Percentiles rank a stretch among this genome's conserved stretches.
Conservation (phyloP, 2,797 vertebrate species). For the Argentina silus region DNA sequence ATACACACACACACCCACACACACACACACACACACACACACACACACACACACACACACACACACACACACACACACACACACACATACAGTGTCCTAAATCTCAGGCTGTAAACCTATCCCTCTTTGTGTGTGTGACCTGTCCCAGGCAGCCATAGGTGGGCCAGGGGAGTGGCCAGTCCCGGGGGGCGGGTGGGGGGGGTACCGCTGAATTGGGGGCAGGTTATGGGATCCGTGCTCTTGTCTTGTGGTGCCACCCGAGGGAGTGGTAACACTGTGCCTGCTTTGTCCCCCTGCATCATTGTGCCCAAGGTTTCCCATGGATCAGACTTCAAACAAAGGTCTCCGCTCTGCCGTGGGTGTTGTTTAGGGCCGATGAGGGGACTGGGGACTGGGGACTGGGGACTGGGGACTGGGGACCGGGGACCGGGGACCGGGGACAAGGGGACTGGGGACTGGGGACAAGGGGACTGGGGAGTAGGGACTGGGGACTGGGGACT, state of each 20-base stretch:
- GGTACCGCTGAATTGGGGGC: conserved; percentile 77
- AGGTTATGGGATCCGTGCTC: conserved; percentile 77
- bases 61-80: background rate
- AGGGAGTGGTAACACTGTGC: conserved; percentile 77
- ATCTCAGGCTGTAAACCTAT: conserved; percentile 11
- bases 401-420: no score
- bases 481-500: conserved; percentile 26
- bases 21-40: conserved; percentile 17
- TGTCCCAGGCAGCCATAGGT: conserved; percentile 32
- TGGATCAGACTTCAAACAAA: conserved; percentile 79
- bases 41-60: background rate
- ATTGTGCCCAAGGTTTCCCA: conserved; percentile 81
- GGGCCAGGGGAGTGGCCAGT: conserved; percentile 62
- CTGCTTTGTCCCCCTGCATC: conserved; percentile 76
- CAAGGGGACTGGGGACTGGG: no score
- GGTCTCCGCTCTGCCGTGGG: conserved; percentile 69
- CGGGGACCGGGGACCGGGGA: no score
- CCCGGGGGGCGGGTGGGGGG: conserved; percentile 46
- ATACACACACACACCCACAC: background rate
- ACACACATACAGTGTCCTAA: conserved; percentile 30
- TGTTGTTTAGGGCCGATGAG: conserved; percentile 62
- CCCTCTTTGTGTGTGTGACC: conserved; percentile 44
- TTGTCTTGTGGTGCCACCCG: conserved; percentile 69
- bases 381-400: conserved; percentile 53
- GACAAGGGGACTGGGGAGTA: no score